phyloP scores from a whole-genome alignment of 1,140 invertebrate genomes.

The Idris sp. region DNA sequence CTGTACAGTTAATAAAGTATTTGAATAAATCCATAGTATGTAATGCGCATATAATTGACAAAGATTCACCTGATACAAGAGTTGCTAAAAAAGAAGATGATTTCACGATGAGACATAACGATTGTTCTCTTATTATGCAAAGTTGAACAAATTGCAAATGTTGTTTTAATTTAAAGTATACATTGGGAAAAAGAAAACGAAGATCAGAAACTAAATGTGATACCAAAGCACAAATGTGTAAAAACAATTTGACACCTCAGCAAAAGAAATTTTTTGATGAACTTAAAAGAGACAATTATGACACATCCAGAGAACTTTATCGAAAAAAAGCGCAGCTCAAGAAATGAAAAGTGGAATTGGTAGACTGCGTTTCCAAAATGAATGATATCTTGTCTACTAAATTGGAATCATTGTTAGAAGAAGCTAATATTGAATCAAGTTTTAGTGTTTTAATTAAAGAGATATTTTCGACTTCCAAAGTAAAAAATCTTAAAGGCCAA shows the following conservation, averaged over 20 bases:
- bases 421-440: slow-evolving; percentile 1
- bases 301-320: neutral
- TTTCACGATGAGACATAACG: slow-evolving; percentile 8
- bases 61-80: neutral
- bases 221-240: neutral
- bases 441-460: slow-evolving; percentile 22
- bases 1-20: too few species aligned
- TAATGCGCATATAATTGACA: neutral
- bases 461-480: slow-evolving; percentile 26
- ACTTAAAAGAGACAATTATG: neutral
- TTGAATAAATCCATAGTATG: slow-evolving; percentile 9
- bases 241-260: too few species aligned
- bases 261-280: slow-evolving; percentile 1
- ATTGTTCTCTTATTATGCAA: slow-evolving; percentile 12
- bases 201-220: neutral
- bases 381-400: neutral
- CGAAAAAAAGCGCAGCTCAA: neutral
- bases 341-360: neutral
- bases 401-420: slow-evolving; percentile 10
- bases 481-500: slow-evolving; percentile 11
- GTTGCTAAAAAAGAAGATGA: slow-evolving; percentile 12
- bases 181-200: slow-evolving; percentile 2
- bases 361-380: neutral
- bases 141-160: neutral
- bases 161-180: slow-evolving; percentile 10